Evolutionary conservation across 2,888 invertebrate genomes (phyloP).

Genomic region (Latrodectus hesperus): DNA sequence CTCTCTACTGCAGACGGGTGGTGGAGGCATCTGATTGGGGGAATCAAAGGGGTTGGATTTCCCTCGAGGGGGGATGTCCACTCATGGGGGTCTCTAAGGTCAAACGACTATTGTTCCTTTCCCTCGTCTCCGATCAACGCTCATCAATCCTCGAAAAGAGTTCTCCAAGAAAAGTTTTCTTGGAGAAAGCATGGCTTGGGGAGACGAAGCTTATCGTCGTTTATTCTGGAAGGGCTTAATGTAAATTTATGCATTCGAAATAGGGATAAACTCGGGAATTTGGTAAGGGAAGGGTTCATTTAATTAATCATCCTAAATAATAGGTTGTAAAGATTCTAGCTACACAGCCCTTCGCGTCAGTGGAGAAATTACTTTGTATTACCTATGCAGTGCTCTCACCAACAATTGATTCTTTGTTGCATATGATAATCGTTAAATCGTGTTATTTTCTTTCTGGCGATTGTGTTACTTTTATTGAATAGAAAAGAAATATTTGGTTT

Average conservation of each 20-base stretch:
- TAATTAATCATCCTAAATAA: neutral
- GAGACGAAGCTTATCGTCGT: neutral
- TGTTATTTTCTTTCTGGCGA: too few species aligned
- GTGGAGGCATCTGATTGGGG: neutral
- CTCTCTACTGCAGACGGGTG: neutral
- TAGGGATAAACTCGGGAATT: neutral
- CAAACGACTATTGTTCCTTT: conserved; percentile 15
- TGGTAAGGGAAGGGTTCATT: neutral
- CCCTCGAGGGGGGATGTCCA: conserved; percentile 1
- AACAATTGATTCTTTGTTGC: too few species aligned
- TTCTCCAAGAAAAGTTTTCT: neutral
- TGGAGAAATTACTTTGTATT: too few species aligned
- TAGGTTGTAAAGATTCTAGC: too few species aligned
- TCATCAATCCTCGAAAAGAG: neutral
- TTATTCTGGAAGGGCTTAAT: neutral
- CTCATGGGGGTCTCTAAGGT: conserved; percentile 13
- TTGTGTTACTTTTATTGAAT: too few species aligned
- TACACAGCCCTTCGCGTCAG: too few species aligned
- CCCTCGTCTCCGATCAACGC: conserved; percentile 3
- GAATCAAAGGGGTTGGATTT: neutral
- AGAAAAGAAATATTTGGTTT: too few species aligned
- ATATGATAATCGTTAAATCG: too few species aligned
- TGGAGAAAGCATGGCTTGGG: neutral
- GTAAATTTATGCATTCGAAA: neutral
- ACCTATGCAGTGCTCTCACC: too few species aligned